Conservation (phyloP, 2,113 vertebrate genomes). For the Gymnorhina tibicen region DNA sequence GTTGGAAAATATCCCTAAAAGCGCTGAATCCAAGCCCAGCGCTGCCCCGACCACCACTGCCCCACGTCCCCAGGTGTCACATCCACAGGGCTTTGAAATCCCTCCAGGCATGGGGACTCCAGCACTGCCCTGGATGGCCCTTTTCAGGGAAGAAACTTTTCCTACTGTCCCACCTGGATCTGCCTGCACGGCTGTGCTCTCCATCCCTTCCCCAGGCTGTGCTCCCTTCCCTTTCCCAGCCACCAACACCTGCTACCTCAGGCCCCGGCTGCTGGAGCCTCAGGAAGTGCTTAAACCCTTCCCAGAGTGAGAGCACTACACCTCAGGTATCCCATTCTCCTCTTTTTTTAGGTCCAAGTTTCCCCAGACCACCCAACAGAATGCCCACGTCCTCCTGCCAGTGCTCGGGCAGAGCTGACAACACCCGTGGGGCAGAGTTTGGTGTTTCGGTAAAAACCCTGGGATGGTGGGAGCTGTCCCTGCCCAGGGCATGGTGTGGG, state of each 20-base stretch:
- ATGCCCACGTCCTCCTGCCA: not conserved
- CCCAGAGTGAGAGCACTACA: not conserved
- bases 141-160: too few relatives aligned
- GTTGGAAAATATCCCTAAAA: not conserved
- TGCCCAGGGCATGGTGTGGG: not conserved
- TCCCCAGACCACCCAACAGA: not conserved
- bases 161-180: not conserved
- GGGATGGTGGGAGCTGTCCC: not conserved
- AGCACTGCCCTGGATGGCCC: not conserved
- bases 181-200: not conserved
- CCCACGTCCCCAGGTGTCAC: not conserved
- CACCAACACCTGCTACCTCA: not conserved
- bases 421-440: accelerated
- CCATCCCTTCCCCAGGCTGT: not conserved
- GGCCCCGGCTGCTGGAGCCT: too few relatives aligned
- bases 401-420: not conserved
- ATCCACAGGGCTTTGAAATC: too few relatives aligned
- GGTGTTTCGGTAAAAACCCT: not conserved
- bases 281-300: accelerated
- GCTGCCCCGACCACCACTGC: not conserved
- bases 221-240: not conserved
- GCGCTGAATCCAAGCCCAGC: accelerated
- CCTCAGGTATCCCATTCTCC: not conserved
- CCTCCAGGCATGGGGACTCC: not conserved
- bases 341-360: not conserved